These are phyloP conservation scores for Sebastes vulpes DNA, from an alignment of 2,797 vertebrate genomes.

Conservation along the genomic window DNA sequence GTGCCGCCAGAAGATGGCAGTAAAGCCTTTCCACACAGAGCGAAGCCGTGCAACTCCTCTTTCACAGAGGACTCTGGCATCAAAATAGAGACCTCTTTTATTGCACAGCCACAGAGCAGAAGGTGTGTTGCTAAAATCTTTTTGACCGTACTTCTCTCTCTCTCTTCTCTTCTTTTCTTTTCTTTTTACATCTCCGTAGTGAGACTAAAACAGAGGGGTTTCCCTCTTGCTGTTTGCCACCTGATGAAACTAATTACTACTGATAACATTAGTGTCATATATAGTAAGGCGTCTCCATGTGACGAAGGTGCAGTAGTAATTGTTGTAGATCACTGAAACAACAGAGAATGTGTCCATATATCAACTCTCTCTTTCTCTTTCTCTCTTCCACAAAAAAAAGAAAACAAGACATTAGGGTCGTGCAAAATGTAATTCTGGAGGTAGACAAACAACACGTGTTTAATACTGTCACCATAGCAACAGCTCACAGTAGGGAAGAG, in stretches of 20 bases:
- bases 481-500: slow-evolving; percentile 72
- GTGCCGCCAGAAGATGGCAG: slow-evolving; percentile 78
- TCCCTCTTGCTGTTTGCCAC: not conserved
- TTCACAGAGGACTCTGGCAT: not conserved
- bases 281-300: not conserved
- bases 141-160: not conserved
- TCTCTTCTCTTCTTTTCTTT: not conserved
- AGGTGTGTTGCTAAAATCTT: slow-evolving; percentile 11
- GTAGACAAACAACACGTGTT: slow-evolving; percentile 75
- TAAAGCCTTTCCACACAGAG: slow-evolving; percentile 67
- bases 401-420: slow-evolving; percentile 46
- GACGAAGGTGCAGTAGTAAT: not conserved
- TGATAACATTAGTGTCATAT: not conserved
- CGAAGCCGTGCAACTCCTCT: not conserved
- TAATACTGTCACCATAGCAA: slow-evolving; percentile 79
- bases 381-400: not conserved
- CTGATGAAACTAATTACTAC: not conserved
- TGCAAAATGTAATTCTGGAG: slow-evolving; percentile 71
- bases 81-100: slow-evolving; percentile 12
- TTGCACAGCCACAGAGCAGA: not conserved
- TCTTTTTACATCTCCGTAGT: not conserved
- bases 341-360: not conserved
- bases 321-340: not conserved
- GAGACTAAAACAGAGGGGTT: not conserved
- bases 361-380: not conserved